phyloP scores from a whole-genome alignment of 2,113 vertebrate genomes.

The Callipepla californica region DNA sequence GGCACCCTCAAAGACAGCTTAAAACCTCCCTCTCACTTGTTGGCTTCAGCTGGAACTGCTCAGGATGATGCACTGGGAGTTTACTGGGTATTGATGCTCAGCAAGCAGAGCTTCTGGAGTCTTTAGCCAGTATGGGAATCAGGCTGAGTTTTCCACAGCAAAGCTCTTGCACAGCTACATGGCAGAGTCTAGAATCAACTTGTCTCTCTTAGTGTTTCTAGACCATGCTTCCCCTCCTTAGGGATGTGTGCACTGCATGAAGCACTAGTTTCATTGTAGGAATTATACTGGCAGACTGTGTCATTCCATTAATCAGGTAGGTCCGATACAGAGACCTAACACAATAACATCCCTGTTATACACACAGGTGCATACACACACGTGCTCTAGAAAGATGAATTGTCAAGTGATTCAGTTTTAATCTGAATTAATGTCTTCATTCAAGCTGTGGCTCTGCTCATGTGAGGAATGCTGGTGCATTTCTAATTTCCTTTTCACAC shows the following conservation, averaged over 20 bases:
- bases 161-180: neutral
- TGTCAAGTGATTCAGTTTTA: constrained; percentile 54
- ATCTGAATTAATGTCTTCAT: constrained; percentile 74
- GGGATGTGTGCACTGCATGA: neutral
- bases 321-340: constrained; percentile 27
- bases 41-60: neutral
- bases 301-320: constrained; percentile 37
- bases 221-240: neutral
- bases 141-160: neutral
- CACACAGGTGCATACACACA: neutral
- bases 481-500: constrained; percentile 61
- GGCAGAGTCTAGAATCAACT: neutral
- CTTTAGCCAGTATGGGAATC: neutral
- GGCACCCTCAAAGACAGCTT: neutral
- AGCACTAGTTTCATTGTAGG: constrained; percentile 18
- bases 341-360: constrained; percentile 2
- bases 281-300: constrained; percentile 23
- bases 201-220: neutral
- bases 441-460: constrained; percentile 41
- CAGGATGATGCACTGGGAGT: neutral
- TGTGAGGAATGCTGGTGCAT: constrained; percentile 45
- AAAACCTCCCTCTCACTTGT: neutral
- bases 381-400: neutral
- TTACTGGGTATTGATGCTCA: neutral
- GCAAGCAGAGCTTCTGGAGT: neutral